Evolutionary conservation across 2,888 invertebrate species (phyloP), one percentile per base, ranked within the genome.

Genomic region (Muscina levida): DNA sequence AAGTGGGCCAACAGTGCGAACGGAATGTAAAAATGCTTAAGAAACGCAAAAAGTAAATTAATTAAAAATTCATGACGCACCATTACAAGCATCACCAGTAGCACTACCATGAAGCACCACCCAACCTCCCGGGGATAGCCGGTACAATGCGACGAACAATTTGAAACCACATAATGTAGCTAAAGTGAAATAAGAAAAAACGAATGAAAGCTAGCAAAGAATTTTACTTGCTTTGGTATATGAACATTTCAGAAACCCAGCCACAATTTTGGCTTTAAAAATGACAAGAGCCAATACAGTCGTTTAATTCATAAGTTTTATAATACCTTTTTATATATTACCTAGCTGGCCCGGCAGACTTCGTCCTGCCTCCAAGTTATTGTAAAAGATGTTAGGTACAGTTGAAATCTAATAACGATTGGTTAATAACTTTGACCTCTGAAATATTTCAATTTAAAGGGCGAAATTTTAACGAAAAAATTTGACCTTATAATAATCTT

Each of bases 51-150:
- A 85, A 82, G 80, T 82, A 85, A 84, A 85, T 85, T 85, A 85
- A 85, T 85, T 85, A 85, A 84, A 85, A 84, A 85, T 85, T 81
- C 83, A 84, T 83, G 83, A 83, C 75, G 83, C 74, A 74, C 70
- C 77, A 82, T 59, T 70, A 67, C 39, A 42, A 79, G 68, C 65
- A 72, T 59, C 66, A 62, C 46, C 67, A 62, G 53, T n/a, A 15
- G 22, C 42, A 42, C 56, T 15, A 13, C 10, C 26, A 17, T 37
- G 22, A 26, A 48, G 10, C 19, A 62, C 13, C 48, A 75, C 24
- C 39, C 44, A 10, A 65, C 37, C 44, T 22, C 17, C 10, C 59
- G 44, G 44, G 22, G 31, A 42, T 51, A 46, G 26, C 17, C 19
- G 66, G n/a, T 57, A 65, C 66, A 76, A 44, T 39, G 68, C 42